Evolutionary conservation across 1,140 invertebrate species (phyloP).

Genomic region (Daktulosphaira vitifoliae): DNA sequence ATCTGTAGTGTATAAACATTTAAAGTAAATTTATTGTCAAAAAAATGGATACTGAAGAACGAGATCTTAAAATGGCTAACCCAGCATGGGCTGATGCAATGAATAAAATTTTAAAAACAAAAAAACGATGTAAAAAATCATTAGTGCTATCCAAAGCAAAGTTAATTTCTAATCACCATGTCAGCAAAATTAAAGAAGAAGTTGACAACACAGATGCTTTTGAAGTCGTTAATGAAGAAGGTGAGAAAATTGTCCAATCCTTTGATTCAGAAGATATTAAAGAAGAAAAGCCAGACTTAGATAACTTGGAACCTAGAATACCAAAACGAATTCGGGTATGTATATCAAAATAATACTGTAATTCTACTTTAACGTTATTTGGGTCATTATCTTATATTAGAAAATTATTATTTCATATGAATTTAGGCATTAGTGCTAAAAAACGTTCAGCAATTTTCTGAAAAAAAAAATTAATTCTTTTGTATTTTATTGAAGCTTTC

Average conservation of each 20-base stretch:
- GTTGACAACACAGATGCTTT: constrained; percentile 22
- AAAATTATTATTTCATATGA: too few species aligned
- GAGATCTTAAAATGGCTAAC: constrained; percentile 41
- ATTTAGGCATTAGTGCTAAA: too few species aligned
- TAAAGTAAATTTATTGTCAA: too few species aligned
- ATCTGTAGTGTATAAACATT: too few species aligned
- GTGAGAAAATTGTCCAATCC: background rate
- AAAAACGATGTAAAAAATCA: constrained; percentile 37
- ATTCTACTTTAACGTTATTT: too few species aligned
- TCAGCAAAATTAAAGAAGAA: constrained; percentile 33
- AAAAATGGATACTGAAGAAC: background rate
- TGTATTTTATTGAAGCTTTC: too few species aligned
- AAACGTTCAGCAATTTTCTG: too few species aligned
- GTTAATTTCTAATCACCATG: constrained; percentile 50
- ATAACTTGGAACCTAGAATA: constrained; percentile 35
- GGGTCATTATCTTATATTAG: too few species aligned
- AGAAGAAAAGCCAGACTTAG: constrained; percentile 36
- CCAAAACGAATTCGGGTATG: constrained; percentile 32
- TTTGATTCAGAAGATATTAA: constrained; percentile 40
- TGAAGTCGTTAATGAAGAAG: constrained; percentile 27
- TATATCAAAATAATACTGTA: too few species aligned
- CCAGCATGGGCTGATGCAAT: constrained; percentile 61
- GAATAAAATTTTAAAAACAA: constrained; percentile 44
- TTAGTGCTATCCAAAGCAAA: constrained; percentile 54
- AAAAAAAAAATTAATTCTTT: too few species aligned